These are phyloP conservation scores for Sebastes wilsoni DNA, from an alignment of 2,797 vertebrate species.

Conservation along the genomic window DNA sequence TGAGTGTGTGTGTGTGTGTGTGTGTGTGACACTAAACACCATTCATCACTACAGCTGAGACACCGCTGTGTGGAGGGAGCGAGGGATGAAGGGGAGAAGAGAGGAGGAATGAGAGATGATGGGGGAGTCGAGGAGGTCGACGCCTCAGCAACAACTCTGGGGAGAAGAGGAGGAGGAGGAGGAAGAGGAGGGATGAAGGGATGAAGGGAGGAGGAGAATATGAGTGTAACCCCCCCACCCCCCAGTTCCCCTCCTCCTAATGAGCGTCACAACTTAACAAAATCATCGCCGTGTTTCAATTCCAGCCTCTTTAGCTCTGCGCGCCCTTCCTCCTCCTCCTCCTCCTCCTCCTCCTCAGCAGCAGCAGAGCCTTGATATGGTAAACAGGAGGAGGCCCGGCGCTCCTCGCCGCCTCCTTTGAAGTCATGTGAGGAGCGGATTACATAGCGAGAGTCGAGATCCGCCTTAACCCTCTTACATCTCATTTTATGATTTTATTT, in stretches of 20 bases:
- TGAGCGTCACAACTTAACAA: conserved; percentile 39
- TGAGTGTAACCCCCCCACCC: background rate
- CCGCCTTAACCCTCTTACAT: conserved; percentile 61
- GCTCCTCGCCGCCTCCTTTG: conserved; percentile 50
- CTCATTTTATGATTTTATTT: conserved; percentile 52
- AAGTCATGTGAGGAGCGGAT: conserved; percentile 59
- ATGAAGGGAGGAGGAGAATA: conserved; percentile 23
- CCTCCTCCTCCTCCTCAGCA: background rate
- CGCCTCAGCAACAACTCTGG: background rate
- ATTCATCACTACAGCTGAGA: conserved; percentile 41
- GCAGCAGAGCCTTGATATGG: conserved; percentile 56
- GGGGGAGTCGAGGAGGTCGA: background rate
- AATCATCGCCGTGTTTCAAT: conserved; percentile 31
- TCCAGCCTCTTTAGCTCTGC: conserved; percentile 31
- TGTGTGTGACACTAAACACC: conserved; percentile 38
- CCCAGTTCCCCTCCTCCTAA: conserved; percentile 32
- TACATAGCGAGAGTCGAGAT: conserved; percentile 38
- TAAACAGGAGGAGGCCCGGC: conserved; percentile 37
- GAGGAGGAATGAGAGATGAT: background rate
- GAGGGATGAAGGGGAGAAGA: background rate
- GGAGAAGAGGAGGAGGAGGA: background rate
- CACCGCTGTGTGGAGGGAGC: background rate
- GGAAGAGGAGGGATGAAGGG: background rate
- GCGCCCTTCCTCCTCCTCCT: conserved; percentile 26
- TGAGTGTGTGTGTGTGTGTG: background rate